A percentile compares a stretch with the other conserved stretches of the same genome.
These are phyloP conservation scores for Bombus waltoni DNA, from an alignment of 1,140 invertebrate species.

Conservation along the genomic window DNA sequence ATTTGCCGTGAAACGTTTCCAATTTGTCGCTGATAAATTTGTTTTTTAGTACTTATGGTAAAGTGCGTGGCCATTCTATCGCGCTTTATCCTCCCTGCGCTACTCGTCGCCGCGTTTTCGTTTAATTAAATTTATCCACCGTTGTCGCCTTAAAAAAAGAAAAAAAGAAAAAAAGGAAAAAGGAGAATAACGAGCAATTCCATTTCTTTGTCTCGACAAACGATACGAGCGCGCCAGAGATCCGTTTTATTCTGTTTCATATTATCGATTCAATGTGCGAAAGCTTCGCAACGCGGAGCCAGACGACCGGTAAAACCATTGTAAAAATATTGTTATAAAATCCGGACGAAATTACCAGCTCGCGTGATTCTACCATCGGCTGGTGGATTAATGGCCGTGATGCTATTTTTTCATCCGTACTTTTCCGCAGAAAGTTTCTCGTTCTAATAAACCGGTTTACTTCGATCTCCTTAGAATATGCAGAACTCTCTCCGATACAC, in stretches of 20 bases:
- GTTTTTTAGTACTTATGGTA: neutral
- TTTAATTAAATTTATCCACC: too few relatives aligned
- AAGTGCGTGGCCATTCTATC: neutral
- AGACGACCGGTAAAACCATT: neutral
- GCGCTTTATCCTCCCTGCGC: too few relatives aligned
- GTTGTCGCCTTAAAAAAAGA: too few relatives aligned
- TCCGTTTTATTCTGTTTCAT: too few relatives aligned
- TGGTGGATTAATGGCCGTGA: neutral
- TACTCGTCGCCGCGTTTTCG: too few relatives aligned
- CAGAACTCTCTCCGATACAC: neutral
- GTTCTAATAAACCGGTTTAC: slow-evolving; percentile 19
- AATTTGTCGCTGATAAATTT: neutral
- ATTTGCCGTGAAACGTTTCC: neutral
- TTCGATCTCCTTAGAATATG: neutral
- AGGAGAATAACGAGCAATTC: too few relatives aligned
- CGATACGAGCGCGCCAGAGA: too few relatives aligned
- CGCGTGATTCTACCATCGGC: neutral
- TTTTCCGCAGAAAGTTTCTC: slow-evolving; percentile 19
- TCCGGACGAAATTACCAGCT: neutral
- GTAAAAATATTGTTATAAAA: neutral
- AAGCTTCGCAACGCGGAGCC: too few relatives aligned
- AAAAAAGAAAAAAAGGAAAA: too few relatives aligned
- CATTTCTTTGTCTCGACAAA: too few relatives aligned
- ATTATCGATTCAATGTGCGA: too few relatives aligned
- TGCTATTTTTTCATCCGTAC: neutral